Conservation (phyloP, 2,888 invertebrate species). For the Ophion obscuratus region DNA sequence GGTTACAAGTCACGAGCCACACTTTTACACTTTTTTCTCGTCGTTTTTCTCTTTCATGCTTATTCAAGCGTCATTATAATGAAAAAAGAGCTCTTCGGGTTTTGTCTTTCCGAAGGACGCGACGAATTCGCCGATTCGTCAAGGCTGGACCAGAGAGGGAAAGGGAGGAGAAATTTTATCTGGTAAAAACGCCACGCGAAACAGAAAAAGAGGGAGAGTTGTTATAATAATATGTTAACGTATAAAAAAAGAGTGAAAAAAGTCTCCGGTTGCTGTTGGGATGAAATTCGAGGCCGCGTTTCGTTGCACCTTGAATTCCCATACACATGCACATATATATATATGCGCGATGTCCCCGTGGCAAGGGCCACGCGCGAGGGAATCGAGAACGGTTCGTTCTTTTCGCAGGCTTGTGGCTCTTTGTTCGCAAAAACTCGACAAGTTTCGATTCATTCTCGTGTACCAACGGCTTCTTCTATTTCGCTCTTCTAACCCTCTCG, state of each 20-base stretch:
- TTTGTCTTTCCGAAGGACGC: constrained; percentile 17
- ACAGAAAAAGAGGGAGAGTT: constrained; percentile 7
- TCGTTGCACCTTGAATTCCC: constrained; percentile 41
- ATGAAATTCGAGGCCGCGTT: constrained; percentile 68
- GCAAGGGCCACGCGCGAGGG: constrained; percentile 57
- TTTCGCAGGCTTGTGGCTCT: constrained; percentile 54
- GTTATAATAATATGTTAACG: constrained; percentile 7
- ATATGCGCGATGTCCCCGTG: constrained; percentile 32
- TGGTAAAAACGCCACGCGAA: constrained; percentile 7
- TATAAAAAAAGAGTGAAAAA: constrained; percentile 18
- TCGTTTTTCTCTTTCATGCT: background rate
- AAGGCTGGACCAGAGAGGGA: background rate
- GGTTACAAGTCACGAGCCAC: background rate
- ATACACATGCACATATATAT: background rate
- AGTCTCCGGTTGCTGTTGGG: constrained; percentile 40
- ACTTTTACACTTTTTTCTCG: background rate
- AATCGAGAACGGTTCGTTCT: constrained; percentile 53
- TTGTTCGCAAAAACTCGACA: constrained; percentile 62
- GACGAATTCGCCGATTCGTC: constrained; percentile 47
- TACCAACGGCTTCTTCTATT: constrained; percentile 12
- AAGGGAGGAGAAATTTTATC: constrained; percentile 21
- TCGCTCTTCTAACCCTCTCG: constrained; percentile 36
- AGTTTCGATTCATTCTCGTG: constrained; percentile 62
- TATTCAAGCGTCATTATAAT: background rate
- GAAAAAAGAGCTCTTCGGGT: background rate